These are phyloP conservation scores for Pandemis heparana DNA, from an alignment of 2,888 invertebrate species.

Conservation along the genomic window DNA sequence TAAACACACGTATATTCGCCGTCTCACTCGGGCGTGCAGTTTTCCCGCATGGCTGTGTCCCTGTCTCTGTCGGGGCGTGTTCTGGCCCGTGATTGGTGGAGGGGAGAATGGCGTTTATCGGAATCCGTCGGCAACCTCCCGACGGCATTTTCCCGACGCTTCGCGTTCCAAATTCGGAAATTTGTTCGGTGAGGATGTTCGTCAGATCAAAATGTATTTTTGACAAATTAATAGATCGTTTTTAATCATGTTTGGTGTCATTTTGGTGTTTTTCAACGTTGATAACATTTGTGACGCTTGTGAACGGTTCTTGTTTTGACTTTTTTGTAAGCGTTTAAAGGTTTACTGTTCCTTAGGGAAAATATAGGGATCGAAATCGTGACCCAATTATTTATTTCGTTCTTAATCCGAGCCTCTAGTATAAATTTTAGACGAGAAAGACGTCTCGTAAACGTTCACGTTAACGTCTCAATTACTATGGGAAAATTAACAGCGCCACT, in stretches of 20 bases:
- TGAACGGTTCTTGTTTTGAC: neutral
- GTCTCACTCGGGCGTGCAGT: constrained; percentile 56
- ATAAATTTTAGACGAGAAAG: too few relatives aligned
- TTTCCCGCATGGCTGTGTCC: constrained; percentile 65
- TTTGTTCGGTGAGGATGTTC: constrained; percentile 40
- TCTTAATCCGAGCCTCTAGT: too few relatives aligned
- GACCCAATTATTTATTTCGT: too few relatives aligned
- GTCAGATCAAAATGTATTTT: constrained; percentile 29
- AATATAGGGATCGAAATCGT: too few relatives aligned
- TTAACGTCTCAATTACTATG: too few relatives aligned
- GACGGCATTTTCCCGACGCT: constrained; percentile 83
- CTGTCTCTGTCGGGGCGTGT: constrained; percentile 71
- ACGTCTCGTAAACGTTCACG: too few relatives aligned
- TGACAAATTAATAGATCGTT: constrained; percentile 8
- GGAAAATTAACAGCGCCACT: too few relatives aligned
- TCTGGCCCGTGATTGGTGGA: constrained; percentile 76
- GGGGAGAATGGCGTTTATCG: constrained; percentile 70
- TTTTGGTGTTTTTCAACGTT: neutral
- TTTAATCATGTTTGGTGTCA: neutral
- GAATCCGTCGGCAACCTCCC: constrained; percentile 69
- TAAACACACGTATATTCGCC: constrained; percentile 73
- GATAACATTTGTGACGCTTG: neutral
- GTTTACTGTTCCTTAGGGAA: too few relatives aligned
- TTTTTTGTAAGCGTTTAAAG: neutral
- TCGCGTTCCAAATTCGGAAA: constrained; percentile 71